These are phyloP conservation scores for Xiphophorus birchmanni DNA, from an alignment of 2,797 vertebrate genomes.

Conservation along the genomic window DNA sequence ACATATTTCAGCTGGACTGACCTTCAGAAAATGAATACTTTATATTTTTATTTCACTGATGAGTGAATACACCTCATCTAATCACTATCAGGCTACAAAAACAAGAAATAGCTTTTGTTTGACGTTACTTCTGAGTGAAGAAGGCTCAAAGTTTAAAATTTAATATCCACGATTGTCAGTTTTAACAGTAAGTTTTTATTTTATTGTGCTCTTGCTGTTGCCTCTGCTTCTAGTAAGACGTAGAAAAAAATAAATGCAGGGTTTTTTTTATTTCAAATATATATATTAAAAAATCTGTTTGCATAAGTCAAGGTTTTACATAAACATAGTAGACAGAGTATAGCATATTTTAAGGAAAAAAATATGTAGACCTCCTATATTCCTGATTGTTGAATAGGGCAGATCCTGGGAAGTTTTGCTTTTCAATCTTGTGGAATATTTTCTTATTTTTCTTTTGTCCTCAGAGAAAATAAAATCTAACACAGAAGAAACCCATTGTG, in stretches of 20 bases:
- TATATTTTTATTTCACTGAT: not conserved
- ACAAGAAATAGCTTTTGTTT: not conserved
- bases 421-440: not conserved
- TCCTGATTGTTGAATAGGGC: not conserved
- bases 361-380: not conserved
- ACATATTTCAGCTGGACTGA: not conserved
- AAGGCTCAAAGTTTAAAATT: not conserved
- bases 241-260: not conserved
- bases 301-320: not conserved
- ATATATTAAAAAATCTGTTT: not conserved
- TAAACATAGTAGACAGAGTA: not conserved
- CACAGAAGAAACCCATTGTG: not conserved
- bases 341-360: not conserved
- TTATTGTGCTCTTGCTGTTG: not conserved
- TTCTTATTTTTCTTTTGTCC: not conserved
- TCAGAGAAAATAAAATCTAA: not conserved
- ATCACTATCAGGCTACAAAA: not conserved
- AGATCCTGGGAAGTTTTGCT: not conserved
- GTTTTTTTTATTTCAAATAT: not conserved
- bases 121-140: not conserved
- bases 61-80: not conserved
- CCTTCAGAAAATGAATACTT: not conserved
- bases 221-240: not conserved
- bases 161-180: not conserved
- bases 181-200: not conserved